Base-by-base conservation (phyloP, 1,140 invertebrate species). In the Philopotamus ludificatus region DNA sequence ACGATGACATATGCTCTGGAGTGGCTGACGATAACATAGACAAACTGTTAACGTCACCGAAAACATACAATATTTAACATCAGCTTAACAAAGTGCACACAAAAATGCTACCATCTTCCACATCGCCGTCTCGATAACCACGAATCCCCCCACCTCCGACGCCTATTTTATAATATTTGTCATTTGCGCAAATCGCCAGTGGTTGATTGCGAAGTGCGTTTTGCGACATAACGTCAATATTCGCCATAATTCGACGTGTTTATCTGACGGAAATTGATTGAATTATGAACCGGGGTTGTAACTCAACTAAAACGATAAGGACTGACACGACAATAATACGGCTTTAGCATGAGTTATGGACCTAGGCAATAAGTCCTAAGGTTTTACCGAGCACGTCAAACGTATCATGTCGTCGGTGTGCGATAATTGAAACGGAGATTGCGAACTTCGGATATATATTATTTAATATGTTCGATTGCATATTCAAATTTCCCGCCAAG, bases 21-120 rank as follows among this genome's bases (percentile, higher is more conserved):
- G 67, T 69, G 67, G 67, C 51, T 55, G n/a, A 58, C 53, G 67
- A 69, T 69, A 69, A 69, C 61, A 63, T 61, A 16, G 39, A 68
- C 62, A 57, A 62, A 59, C 62, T 62, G 51, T 47, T 26, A 47
- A 39, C 28, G 28, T 34, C 28, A 34, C 66, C 53, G 20, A 63
- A 67, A 63, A 67, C 23, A 66, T 12, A 12, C 8, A 26, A 15
- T 49, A 45, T 60, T 61, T 55, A 57, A 63, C 62, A 62, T 68
- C 58, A 45, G 39, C 42, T 64, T 34, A 58, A 44, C 54, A 64
- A 68, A 68, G 66, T 60, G 62, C 28, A 34, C 28, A 12, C 28
- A 15, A 47, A 47, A 47, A 20, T 47, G 44, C 44, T 15, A 47
- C 10, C 44, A 20, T 47, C 18, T 47, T 12, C 10, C 10, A 47